Evolutionary conservation across 2,888 invertebrate genomes (phyloP).

Genomic region (Nudaria mundana): DNA sequence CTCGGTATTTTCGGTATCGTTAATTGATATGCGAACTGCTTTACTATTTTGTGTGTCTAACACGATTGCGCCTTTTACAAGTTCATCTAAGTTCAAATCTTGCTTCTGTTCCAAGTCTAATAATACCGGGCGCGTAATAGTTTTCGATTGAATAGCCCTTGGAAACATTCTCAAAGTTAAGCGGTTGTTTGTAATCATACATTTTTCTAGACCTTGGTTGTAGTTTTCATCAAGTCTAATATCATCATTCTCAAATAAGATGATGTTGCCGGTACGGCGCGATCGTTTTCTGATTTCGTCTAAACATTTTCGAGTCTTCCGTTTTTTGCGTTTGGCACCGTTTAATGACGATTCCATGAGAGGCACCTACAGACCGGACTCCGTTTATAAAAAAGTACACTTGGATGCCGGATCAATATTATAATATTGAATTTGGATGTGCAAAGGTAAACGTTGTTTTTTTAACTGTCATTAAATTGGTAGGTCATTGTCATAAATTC

Average conservation of each 20-base stretch:
- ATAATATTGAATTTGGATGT: no score
- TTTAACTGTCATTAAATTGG: no score
- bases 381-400: no score
- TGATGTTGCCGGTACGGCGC: constrained; percentile 22
- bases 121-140: constrained; percentile 52
- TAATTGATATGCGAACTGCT: constrained; percentile 8
- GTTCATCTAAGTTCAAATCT: constrained; percentile 18
- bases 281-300: constrained; percentile 61
- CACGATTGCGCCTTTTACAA: constrained; percentile 18
- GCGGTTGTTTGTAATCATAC: constrained; percentile 48
- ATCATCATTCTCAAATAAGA: constrained; percentile 13
- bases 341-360: constrained; percentile 38
- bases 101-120: constrained; percentile 37
- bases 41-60: constrained; percentile 4
- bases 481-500: no score
- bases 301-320: constrained; percentile 59
- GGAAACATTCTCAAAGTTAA: constrained; percentile 59
- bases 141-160: constrained; percentile 62
- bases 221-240: constrained; percentile 16
- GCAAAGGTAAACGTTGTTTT: no score
- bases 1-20: neutral
- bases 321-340: constrained; percentile 52
- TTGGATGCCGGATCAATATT: no score
- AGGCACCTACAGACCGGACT: no score
- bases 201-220: constrained; percentile 29